Conservation (phyloP, 2,113 vertebrate genomes). For the Oophaga pumilio region DNA sequence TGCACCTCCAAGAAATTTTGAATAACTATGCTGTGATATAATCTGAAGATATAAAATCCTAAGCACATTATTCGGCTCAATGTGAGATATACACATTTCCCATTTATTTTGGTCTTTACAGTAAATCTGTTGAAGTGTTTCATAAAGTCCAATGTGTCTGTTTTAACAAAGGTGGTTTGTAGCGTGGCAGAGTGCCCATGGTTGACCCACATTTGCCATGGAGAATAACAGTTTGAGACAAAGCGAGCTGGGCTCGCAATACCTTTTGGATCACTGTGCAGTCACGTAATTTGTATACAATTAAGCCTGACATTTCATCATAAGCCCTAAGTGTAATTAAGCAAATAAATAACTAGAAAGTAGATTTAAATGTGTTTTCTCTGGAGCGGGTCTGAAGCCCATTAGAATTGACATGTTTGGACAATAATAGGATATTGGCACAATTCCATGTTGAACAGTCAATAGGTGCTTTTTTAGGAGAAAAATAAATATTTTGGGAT, state of each 20-base stretch:
- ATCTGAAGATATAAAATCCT: not conserved
- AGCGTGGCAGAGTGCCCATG: slow-evolving; percentile 71
- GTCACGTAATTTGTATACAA: slow-evolving; percentile 76
- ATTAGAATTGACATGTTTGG: slow-evolving; percentile 75
- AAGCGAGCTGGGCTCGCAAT: slow-evolving; percentile 69
- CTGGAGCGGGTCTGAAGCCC: slow-evolving; percentile 78
- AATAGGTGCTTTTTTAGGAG: slow-evolving; percentile 61
- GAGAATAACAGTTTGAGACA: slow-evolving; percentile 70
- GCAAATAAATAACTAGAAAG: slow-evolving; percentile 81
- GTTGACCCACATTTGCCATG: slow-evolving; percentile 77
- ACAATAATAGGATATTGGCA: slow-evolving; percentile 70
- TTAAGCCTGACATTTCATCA: slow-evolving; percentile 82
- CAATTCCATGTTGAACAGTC: slow-evolving; percentile 71
- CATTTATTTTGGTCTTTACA: not conserved
- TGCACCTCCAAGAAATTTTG: not conserved
- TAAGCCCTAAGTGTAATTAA: slow-evolving; percentile 79
- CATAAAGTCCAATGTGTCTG: slow-evolving; percentile 7
- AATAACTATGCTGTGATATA: not conserved
- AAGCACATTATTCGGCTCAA: not conserved
- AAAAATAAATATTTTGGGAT: slow-evolving; percentile 62
- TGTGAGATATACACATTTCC: not conserved
- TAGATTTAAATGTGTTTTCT: slow-evolving; percentile 83
- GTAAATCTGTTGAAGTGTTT: not conserved
- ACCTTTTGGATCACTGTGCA: slow-evolving; percentile 70
- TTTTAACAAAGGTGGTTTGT: slow-evolving; percentile 58